Evolutionary conservation across 2,888 invertebrate species (phyloP), one percentile per base, ranked within the genome.

Genomic region (Trachelus stipa): DNA sequence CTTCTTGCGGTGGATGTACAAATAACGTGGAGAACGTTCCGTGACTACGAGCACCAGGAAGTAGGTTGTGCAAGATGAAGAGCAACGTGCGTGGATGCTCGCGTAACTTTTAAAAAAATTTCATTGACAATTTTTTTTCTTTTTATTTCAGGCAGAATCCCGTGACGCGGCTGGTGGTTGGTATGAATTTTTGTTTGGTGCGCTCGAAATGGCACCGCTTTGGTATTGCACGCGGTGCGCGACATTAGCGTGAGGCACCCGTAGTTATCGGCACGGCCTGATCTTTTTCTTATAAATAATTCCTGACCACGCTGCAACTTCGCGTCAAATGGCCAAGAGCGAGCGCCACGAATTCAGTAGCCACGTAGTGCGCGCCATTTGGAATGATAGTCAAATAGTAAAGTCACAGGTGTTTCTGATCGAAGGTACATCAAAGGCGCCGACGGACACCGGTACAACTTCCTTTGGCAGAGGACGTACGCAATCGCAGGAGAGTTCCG

Each of bases 241-340:
- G 71, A 34, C 71, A 71, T 71, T 71, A 31, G 31, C 31, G 31
- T 15, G 12, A 9, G 33, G 12, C 71, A 31, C 31, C 31, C 71
- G 71, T 15, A 31, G 71, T 71, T 71, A 71, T 71, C 71, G 71
- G 71, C 71, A 23, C 31, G 71, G 23, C 71, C 31, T 31, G 33
- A 71, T 71, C 71, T 71, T 31, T 71, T 71, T 71, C 71, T 71
- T 71, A 71, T 71, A 71, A 71, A 71, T 71, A 71, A 71, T 71
- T 71, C 71, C 71, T 31, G 34, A 34, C 71, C 71, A 71, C 31
- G 71, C 71, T 12, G 71, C 71, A 71, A 9, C 34, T 33, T 71
- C 71, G 71, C 71, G 71, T 34, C 71, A 71, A 71, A 71, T 71
- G 34, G 31, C 71, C 71, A 31, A 71, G 71, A 31, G 30, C 30